Evolutionary conservation across 2,888 invertebrate genomes (phyloP).

Genomic region (Opisthograptis luteolata): DNA sequence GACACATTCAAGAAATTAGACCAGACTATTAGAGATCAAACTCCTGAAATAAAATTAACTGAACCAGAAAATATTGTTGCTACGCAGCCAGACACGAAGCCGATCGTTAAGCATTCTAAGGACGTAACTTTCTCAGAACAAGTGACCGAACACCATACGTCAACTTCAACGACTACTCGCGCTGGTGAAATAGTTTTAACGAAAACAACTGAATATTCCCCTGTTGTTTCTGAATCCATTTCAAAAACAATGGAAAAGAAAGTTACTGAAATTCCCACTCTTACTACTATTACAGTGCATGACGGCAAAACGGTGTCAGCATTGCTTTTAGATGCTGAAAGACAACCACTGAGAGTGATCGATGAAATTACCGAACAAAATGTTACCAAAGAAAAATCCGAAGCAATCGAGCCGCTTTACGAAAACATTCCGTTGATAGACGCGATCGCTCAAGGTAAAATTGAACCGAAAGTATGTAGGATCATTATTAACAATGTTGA

Average conservation of each 20-base stretch:
- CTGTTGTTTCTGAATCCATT: conserved; percentile 45
- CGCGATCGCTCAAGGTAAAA: conserved; percentile 86
- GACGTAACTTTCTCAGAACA: conserved; percentile 56
- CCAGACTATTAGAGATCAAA: conserved; percentile 40
- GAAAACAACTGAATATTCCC: conserved; percentile 48
- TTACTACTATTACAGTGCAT: conserved; percentile 34
- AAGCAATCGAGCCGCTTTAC: conserved; percentile 57
- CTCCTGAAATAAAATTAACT: conserved; percentile 25
- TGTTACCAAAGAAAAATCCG: conserved; percentile 62
- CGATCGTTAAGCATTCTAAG: conserved; percentile 26
- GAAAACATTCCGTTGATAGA: conserved; percentile 84
- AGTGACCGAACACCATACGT: conserved; percentile 22
- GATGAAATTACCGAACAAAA: conserved; percentile 80
- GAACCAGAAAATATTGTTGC: conserved; percentile 23
- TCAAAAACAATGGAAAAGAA: conserved; percentile 44
- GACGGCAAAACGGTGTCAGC: conserved; percentile 69
- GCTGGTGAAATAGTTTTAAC: conserved; percentile 26
- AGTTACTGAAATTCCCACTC: conserved; percentile 40
- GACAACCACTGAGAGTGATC: conserved; percentile 72
- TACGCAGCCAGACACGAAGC: conserved; percentile 18
- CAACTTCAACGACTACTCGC: conserved; percentile 13
- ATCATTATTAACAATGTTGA: conserved; percentile 86
- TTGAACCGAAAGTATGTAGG: conserved; percentile 87
- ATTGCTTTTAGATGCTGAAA: conserved; percentile 74
- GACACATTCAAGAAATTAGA: conserved; percentile 57